A percentile compares a stretch with the other conserved stretches of the same genome.
Evolutionary conservation across 2,113 vertebrate genomes (phyloP).

Genomic region (Thomomys bottae): DNA sequence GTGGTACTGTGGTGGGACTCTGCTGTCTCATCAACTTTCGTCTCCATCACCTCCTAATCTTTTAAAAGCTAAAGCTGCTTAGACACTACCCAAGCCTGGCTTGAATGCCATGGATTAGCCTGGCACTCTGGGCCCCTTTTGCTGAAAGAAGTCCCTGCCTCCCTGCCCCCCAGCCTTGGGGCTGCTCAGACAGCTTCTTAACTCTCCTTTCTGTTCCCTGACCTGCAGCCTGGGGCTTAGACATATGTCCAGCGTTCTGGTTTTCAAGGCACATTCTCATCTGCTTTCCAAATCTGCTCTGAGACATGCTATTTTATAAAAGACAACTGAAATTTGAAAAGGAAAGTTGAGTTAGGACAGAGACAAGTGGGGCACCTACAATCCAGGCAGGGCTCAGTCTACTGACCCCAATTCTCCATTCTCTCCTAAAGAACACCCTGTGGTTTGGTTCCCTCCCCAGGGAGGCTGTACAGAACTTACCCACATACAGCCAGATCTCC

Average conservation of each 20-base stretch:
- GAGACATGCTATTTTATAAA: neutral
- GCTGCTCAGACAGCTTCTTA: neutral
- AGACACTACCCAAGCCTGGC: constrained; percentile 19
- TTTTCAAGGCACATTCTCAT: neutral
- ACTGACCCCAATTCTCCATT: neutral
- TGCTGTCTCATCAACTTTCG: constrained; percentile 36
- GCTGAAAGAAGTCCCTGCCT: neutral
- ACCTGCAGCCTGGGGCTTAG: neutral
- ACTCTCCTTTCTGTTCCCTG: neutral
- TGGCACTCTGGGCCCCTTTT: constrained; percentile 22
- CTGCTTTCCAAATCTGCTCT: neutral
- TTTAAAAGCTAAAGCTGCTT: constrained; percentile 61
- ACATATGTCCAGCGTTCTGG: neutral
- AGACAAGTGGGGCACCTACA: neutral
- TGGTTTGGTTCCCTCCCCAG: neutral
- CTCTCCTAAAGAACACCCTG: fast-evolving
- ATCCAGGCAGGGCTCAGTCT: neutral
- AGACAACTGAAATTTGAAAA: neutral
- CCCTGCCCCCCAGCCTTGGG: neutral
- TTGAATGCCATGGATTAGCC: constrained; percentile 55
- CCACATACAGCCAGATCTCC: neutral
- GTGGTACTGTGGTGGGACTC: constrained; percentile 73
- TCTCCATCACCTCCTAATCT: neutral
- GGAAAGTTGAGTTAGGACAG: neutral
- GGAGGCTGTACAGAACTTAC: neutral